phyloP scores from a whole-genome alignment of 2,888 invertebrate species.

The Nomada hirtipes region DNA sequence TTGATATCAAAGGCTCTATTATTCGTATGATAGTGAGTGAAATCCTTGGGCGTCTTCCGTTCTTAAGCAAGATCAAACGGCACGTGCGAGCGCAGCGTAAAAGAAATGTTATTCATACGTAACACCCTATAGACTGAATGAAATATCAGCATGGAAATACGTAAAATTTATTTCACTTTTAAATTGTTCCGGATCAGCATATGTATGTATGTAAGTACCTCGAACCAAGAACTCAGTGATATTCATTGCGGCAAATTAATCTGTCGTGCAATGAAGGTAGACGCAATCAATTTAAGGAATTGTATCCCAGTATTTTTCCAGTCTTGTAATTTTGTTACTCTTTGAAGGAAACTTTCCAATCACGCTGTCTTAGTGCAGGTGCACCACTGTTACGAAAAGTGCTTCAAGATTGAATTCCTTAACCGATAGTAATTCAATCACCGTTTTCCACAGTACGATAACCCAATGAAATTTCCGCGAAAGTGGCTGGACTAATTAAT shows the following conservation, averaged over 20 bases:
- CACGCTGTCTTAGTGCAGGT: background rate
- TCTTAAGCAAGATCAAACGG: no score
- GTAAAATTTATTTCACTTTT: background rate
- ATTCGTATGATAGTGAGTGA: no score
- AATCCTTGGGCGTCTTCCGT: no score
- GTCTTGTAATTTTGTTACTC: slow-evolving; percentile 8
- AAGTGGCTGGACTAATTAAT: slow-evolving; percentile 22
- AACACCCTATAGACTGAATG: no score
- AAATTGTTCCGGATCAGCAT: background rate
- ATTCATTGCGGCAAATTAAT: background rate
- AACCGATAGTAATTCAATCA: background rate
- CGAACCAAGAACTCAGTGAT: no score
- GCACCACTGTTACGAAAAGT: background rate
- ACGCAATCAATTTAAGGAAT: background rate
- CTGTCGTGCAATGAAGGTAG: background rate
- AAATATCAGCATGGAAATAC: background rate
- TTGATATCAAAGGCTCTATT: no score
- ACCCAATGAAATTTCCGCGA: slow-evolving; percentile 8
- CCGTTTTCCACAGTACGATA: background rate
- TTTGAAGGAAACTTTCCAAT: slow-evolving; percentile 6
- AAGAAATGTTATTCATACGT: no score
- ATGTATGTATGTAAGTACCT: no score
- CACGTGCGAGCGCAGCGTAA: no score
- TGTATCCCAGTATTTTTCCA: background rate
- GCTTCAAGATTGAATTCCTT: slow-evolving; percentile 22